These are phyloP conservation scores for Entomobrya multifasciata DNA, from an alignment of 2,888 invertebrate species.

Conservation along the genomic window DNA sequence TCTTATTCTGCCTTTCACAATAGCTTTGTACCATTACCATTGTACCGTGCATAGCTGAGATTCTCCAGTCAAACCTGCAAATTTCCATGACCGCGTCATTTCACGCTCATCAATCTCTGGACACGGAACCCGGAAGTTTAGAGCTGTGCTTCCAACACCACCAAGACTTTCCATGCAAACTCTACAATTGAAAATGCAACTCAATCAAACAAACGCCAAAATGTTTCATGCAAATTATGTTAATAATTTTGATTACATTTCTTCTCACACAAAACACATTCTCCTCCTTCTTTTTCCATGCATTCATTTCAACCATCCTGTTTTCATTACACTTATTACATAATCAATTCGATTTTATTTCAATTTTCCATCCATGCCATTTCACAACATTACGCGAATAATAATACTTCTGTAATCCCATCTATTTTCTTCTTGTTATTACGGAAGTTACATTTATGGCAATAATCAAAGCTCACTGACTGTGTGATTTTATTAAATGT, in stretches of 20 bases:
- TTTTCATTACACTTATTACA: background rate
- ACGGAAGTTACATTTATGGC: background rate
- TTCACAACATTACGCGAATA: background rate
- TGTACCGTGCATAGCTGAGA: background rate
- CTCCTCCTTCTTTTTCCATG: background rate
- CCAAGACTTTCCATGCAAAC: background rate
- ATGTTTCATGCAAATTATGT: background rate
- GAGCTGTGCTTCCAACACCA: background rate
- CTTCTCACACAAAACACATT: too few species aligned
- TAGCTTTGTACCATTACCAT: too few species aligned
- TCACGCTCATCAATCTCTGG: conserved; percentile 19
- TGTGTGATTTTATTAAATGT: too few species aligned
- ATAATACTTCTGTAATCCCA: background rate
- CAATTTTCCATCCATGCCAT: background rate
- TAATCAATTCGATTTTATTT: background rate
- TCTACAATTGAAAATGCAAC: background rate
- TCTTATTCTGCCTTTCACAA: too few species aligned
- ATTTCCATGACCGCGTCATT: conserved; percentile 56
- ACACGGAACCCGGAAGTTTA: conserved; percentile 56
- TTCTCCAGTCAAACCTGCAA: background rate
- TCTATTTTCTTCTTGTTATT: too few species aligned
- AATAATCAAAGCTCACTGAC: too few species aligned
- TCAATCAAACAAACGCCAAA: background rate
- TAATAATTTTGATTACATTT: background rate
- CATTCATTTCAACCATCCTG: background rate